These are phyloP conservation scores for Etheostoma cragini DNA, from an alignment of 2,113 vertebrate genomes.

Conservation along the genomic window DNA sequence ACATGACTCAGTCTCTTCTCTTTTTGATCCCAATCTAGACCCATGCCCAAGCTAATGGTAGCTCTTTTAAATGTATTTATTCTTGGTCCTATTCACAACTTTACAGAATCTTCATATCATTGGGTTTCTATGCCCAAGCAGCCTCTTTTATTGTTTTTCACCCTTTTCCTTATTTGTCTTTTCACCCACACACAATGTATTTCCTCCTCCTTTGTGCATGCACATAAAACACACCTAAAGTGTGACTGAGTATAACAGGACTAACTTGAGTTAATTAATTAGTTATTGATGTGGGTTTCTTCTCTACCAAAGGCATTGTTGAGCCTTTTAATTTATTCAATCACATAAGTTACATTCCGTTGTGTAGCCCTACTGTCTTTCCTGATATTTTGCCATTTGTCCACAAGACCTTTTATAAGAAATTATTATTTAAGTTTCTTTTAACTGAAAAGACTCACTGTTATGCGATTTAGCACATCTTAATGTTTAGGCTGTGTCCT, in stretches of 20 bases:
- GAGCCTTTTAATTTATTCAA: no score
- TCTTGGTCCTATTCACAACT: not conserved
- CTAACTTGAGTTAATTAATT: no score
- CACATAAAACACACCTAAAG: slow-evolving; percentile 2
- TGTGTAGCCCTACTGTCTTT: no score
- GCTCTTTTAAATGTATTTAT: not conserved
- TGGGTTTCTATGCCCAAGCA: not conserved
- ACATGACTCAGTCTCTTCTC: not conserved
- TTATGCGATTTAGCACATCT: not conserved
- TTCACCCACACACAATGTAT: not conserved
- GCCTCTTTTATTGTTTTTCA: not conserved
- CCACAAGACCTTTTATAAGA: no score
- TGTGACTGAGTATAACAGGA: not conserved
- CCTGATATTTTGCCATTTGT: no score
- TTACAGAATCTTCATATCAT: not conserved
- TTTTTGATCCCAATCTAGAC: not conserved
- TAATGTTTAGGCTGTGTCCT: not conserved
- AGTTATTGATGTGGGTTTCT: no score
- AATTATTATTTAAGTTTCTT: not conserved
- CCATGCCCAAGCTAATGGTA: not conserved
- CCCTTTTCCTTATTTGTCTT: not conserved
- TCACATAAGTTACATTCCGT: no score
- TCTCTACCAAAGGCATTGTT: no score
- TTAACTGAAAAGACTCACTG: not conserved
- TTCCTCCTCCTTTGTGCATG: not conserved